Conservation (phyloP, 2,797 vertebrate genomes). For the Sebastiscus albofasciatus region DNA sequence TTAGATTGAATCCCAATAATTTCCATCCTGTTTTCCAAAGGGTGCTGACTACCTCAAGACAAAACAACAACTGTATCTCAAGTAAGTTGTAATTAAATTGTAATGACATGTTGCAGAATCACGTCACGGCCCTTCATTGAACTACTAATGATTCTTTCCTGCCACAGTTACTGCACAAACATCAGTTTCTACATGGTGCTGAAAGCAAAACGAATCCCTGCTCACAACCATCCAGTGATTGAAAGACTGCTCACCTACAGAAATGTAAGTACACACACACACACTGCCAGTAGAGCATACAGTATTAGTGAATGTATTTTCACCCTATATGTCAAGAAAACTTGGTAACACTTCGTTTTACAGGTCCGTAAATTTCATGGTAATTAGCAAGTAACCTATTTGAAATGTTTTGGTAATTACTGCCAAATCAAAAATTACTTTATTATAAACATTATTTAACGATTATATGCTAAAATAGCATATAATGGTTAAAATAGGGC, state of each 20-base stretch:
- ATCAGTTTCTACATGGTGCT: slow-evolving; percentile 96
- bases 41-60: slow-evolving; percentile 88
- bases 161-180: slow-evolving; percentile 91
- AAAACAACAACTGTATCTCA: slow-evolving; percentile 94
- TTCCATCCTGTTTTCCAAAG: slow-evolving; percentile 59
- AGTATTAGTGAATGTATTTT: neutral
- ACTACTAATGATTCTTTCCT: neutral
- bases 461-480: no score
- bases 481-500: no score
- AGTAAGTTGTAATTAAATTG: slow-evolving; percentile 73
- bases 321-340: neutral
- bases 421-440: no score
- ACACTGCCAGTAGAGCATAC: neutral
- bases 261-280: slow-evolving; percentile 78
- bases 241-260: slow-evolving; percentile 92
- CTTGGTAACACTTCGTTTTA: no score
- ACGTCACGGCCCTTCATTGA: neutral
- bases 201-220: slow-evolving; percentile 90
- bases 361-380: no score
- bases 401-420: no score
- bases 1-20: neutral
- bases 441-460: no score
- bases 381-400: no score
- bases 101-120: neutral
- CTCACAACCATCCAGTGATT: slow-evolving; percentile 93